These are phyloP conservation scores for Ancistrus triradiatus DNA, from an alignment of 2,113 vertebrate species.

Conservation along the genomic window DNA sequence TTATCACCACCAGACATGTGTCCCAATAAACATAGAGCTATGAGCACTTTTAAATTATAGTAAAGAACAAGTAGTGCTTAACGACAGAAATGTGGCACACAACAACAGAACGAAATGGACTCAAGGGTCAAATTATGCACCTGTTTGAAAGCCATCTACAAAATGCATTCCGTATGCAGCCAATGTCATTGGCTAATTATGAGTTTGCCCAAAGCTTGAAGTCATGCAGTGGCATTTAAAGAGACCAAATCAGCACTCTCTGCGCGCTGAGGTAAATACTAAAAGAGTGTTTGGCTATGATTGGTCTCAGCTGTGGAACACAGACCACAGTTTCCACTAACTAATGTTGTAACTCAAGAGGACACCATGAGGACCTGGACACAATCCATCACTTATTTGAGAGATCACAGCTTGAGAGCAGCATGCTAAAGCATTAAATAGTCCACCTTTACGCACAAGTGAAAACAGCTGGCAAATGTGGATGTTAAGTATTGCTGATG, in stretches of 20 bases:
- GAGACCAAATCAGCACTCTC: conserved; percentile 40
- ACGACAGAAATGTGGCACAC: background rate
- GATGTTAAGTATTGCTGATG: conserved; percentile 35
- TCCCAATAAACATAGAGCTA: background rate
- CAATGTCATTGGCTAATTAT: conserved; percentile 49
- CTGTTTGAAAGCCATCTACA: conserved; percentile 51
- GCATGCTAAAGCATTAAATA: conserved; percentile 37
- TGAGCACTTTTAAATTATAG: background rate
- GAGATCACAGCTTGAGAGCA: conserved; percentile 46
- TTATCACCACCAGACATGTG: conserved; percentile 12
- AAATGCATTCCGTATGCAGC: conserved; percentile 50
- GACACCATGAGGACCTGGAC: conserved; percentile 28
- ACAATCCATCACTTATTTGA: conserved; percentile 35
- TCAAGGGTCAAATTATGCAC: conserved; percentile 41
- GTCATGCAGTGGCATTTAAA: conserved; percentile 47
- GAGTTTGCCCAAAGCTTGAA: conserved; percentile 35
- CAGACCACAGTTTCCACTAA: conserved; percentile 10
- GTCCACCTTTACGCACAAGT: conserved; percentile 42
- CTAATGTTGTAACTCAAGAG: conserved; percentile 28
- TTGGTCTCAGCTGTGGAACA: conserved; percentile 52
- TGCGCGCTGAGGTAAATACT: conserved; percentile 47
- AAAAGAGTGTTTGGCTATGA: conserved; percentile 54
- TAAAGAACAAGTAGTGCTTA: conserved; percentile 10
- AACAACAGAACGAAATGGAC: background rate
- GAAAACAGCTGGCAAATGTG: conserved; percentile 51